These are phyloP conservation scores for Ceratosolen fusciceps DNA, from an alignment of 1,140 invertebrate genomes.

Conservation along the genomic window DNA sequence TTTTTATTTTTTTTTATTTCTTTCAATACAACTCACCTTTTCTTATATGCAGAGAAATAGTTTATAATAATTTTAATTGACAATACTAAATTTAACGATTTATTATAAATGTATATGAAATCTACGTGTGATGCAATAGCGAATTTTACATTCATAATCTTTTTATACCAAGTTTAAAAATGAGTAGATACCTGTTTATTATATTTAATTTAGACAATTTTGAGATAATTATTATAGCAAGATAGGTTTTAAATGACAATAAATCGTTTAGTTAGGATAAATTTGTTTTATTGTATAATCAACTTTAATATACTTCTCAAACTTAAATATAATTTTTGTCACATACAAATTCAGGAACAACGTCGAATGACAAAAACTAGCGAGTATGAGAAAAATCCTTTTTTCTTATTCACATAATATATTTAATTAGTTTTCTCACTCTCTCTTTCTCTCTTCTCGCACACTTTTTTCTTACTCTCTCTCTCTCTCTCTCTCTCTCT, in stretches of 20 bases:
- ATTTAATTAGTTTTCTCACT: conserved; percentile 26
- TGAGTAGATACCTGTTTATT: too few species aligned
- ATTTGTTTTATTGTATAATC: conserved; percentile 48
- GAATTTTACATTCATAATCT: too few species aligned
- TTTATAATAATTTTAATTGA: too few species aligned
- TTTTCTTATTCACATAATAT: conserved; percentile 20
- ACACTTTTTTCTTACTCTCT: neutral
- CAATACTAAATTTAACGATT: too few species aligned
- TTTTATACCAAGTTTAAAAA: too few species aligned
- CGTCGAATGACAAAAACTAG: conserved; percentile 46
- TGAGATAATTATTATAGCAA: too few species aligned
- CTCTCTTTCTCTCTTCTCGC: conserved; percentile 7
- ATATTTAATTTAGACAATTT: too few species aligned
- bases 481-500: conserved; percentile 27
- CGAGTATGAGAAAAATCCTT: conserved; percentile 40
- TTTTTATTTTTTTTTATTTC: too few species aligned
- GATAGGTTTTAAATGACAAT: neutral
- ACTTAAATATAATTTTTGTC: conserved; percentile 49
- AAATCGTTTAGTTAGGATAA: conserved; percentile 27
- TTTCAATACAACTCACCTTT: too few species aligned
- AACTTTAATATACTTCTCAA: conserved; percentile 47
- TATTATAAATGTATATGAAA: too few species aligned
- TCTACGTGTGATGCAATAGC: too few species aligned
- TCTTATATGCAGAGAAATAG: too few species aligned
- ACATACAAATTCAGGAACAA: conserved; percentile 51